phyloP scores from a whole-genome alignment of 2,888 invertebrate species.

The Stegana nigrithorax region DNA sequence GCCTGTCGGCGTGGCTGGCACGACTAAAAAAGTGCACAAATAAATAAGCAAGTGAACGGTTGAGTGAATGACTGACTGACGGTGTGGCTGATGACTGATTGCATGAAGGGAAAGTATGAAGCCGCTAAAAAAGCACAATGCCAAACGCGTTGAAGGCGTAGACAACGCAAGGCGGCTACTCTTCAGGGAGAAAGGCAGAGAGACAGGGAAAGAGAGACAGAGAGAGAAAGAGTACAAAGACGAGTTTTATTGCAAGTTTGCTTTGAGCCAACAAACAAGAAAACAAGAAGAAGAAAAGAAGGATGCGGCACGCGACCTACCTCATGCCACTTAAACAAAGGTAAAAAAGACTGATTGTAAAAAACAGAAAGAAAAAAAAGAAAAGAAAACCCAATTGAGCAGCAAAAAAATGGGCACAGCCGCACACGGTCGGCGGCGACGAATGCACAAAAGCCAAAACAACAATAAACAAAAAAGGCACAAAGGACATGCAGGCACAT shows the following conservation, averaged over 20 bases:
- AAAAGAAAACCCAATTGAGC: not conserved
- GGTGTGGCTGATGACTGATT: not conserved
- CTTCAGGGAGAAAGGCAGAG: not conserved
- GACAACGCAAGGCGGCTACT: too few species aligned
- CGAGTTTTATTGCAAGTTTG: not conserved
- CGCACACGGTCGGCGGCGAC: not conserved
- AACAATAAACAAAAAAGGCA: not conserved
- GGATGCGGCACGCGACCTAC: conserved; percentile 52
- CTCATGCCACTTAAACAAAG: conserved; percentile 27
- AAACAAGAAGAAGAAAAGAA: not conserved
- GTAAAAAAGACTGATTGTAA: not conserved
- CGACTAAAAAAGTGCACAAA: conserved; percentile 52
- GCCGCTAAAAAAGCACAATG: conserved; percentile 15
- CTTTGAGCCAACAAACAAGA: not conserved
- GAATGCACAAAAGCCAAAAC: not conserved
- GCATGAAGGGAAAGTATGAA: conserved; percentile 1
- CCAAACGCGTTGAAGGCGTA: too few species aligned
- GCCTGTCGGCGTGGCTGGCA: conserved; percentile 20
- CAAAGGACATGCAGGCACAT: not conserved
- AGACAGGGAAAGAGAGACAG: not conserved
- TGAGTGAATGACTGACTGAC: not conserved
- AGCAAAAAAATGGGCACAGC: not conserved
- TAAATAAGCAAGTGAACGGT: conserved; percentile 60
- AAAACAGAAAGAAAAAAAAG: not conserved
- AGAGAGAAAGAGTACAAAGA: not conserved